Evolutionary conservation across 2,113 vertebrate genomes (phyloP).

Genomic region (Puma concolor): DNA sequence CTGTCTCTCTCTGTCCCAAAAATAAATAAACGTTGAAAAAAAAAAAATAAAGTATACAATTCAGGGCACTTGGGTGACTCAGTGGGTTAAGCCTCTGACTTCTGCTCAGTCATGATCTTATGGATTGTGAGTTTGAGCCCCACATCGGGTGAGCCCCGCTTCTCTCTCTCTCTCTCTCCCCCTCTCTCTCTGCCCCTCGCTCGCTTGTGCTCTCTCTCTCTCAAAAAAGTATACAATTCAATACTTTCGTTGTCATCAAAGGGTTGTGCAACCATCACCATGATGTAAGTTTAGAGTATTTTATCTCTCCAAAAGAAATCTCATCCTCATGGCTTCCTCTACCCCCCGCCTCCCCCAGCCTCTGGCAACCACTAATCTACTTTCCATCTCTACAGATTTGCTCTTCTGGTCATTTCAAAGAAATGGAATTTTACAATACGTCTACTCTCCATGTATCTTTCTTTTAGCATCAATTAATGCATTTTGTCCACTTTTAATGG

Average conservation of each 20-base stretch:
- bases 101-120: too few relatives aligned
- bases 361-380: background rate
- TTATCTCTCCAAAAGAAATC: background rate
- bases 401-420: background rate
- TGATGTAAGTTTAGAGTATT: slow-evolving; percentile 4
- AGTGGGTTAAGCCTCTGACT: too few relatives aligned
- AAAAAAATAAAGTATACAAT: background rate
- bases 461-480: background rate
- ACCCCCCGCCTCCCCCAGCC: background rate
- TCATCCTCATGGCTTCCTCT: background rate
- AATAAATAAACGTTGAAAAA: too few relatives aligned
- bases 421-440: background rate
- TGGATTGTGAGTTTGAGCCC: too few relatives aligned
- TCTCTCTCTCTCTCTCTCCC: too few relatives aligned
- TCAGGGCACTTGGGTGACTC: background rate
- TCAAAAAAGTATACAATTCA: background rate
- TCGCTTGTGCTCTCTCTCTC: too few relatives aligned
- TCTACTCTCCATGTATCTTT: background rate
- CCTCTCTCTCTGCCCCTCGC: too few relatives aligned
- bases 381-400: background rate
- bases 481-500: background rate
- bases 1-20: too few relatives aligned
- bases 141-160: too few relatives aligned
- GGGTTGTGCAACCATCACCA: background rate
- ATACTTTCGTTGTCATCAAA: background rate